These are phyloP conservation scores for Cotesia chilonis DNA, from an alignment of 1,140 invertebrate genomes.

Conservation along the genomic window DNA sequence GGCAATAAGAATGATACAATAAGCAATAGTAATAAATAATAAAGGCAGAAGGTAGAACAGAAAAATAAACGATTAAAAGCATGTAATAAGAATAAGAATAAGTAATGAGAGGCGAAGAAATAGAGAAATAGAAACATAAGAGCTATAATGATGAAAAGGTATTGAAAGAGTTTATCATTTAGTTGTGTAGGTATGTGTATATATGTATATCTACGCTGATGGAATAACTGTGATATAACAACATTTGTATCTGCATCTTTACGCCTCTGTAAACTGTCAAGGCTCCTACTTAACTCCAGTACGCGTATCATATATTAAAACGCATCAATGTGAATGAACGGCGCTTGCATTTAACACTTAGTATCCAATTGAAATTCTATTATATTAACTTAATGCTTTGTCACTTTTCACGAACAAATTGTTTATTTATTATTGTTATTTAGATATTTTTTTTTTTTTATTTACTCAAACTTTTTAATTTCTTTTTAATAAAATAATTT, in stretches of 20 bases:
- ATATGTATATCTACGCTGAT: constrained; percentile 7
- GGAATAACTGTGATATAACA: constrained; percentile 14
- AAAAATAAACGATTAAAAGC: no score
- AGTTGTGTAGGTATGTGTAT: no score
- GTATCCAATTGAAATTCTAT: constrained; percentile 4
- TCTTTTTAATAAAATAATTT: no score
- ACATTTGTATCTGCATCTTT: constrained; percentile 32
- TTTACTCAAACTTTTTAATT: no score
- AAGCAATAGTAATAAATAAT: no score
- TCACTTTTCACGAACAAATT: background rate
- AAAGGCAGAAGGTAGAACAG: no score
- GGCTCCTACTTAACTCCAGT: constrained; percentile 14
- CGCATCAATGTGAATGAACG: constrained; percentile 31
- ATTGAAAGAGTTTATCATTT: constrained; percentile 28
- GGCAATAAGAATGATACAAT: no score
- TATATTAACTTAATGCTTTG: background rate
- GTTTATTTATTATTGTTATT: background rate
- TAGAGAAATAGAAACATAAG: constrained; percentile 7
- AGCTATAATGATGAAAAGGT: constrained; percentile 16
- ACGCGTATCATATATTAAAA: background rate
- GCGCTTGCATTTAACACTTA: constrained; percentile 21
- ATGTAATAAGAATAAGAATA: no score
- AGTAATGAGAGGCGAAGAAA: background rate
- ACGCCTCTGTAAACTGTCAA: constrained; percentile 36
- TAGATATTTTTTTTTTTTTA: background rate